These are phyloP conservation scores for Idaea dimidiata DNA, from an alignment of 2,888 invertebrate species.

Conservation along the genomic window DNA sequence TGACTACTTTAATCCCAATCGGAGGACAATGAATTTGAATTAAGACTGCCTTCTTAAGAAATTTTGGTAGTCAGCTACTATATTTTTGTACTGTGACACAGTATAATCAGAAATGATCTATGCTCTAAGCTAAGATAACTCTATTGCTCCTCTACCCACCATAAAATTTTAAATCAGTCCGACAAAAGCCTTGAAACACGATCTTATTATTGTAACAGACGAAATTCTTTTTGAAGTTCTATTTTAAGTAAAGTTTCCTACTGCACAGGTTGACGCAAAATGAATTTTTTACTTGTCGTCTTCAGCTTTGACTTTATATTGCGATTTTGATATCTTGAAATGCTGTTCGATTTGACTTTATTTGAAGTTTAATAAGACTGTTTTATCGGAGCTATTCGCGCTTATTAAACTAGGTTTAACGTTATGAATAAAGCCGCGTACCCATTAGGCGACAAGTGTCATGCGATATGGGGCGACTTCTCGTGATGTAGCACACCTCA, in stretches of 20 bases:
- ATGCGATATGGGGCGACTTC: too few species aligned
- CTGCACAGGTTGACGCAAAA: constrained; percentile 16
- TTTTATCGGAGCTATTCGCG: neutral
- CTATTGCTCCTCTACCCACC: constrained; percentile 9
- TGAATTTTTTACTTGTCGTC: constrained; percentile 14
- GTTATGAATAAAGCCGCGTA: too few species aligned
- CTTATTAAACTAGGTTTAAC: too few species aligned
- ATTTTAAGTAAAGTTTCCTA: constrained; percentile 17
- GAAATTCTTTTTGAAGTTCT: constrained; percentile 24
- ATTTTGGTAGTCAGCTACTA: neutral
- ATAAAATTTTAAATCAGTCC: constrained; percentile 23
- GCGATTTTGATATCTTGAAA: neutral
- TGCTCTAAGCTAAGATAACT: constrained; percentile 17
- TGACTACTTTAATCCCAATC: too few species aligned
- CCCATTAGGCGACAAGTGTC: too few species aligned
- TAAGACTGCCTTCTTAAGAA: too few species aligned
- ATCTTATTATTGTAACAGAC: constrained; percentile 11
- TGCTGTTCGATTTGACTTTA: neutral
- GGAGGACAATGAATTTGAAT: too few species aligned
- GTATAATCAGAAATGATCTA: constrained; percentile 29
- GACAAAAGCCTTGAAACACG: constrained; percentile 16
- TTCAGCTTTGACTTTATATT: constrained; percentile 13
- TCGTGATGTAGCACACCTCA: too few species aligned
- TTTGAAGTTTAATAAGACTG: neutral
- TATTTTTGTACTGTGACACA: constrained; percentile 19